phyloP scores from a whole-genome alignment of 2,888 invertebrate species.

The Nyleta sp. region DNA sequence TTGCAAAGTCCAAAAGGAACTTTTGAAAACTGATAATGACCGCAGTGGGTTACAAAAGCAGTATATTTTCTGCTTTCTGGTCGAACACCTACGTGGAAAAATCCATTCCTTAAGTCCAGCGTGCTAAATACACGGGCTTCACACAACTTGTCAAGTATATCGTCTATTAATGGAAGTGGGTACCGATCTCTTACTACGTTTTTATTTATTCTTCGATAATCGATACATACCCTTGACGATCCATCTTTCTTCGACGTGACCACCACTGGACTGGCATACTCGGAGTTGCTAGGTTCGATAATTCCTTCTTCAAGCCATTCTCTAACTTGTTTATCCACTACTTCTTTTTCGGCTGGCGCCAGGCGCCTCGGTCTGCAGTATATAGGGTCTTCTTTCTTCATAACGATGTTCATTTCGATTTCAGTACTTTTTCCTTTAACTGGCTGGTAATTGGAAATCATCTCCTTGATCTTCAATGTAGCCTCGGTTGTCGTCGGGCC shows the following conservation, averaged over 20 bases:
- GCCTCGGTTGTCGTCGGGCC: not conserved
- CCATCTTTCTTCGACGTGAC: not conserved
- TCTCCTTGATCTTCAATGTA: not conserved
- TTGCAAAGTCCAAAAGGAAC: conserved; percentile 14
- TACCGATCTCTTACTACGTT: not conserved
- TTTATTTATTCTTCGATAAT: not conserved
- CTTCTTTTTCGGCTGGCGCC: conserved; percentile 14
- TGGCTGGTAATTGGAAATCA: not conserved
- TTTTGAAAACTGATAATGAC: conserved; percentile 20
- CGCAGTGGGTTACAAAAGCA: conserved; percentile 18
- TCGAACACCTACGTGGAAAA: conserved; percentile 1
- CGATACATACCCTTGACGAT: not conserved
- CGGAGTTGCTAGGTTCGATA: not conserved
- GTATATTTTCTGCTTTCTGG: conserved; percentile 9
- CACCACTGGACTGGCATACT: not conserved
- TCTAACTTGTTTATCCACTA: conserved; percentile 1
- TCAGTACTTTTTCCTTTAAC: not conserved
- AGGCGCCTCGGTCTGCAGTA: conserved; percentile 16
- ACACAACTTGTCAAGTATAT: not conserved
- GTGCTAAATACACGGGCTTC: too few species aligned
- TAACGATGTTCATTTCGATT: conserved; percentile 8
- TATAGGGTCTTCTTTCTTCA: conserved; percentile 20
- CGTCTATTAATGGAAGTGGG: not conserved
- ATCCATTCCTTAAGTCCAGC: not conserved
- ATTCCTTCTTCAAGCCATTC: not conserved